Evolutionary conservation across 1,140 invertebrate species (phyloP).

Genomic region (Zelostemma sp.): DNA sequence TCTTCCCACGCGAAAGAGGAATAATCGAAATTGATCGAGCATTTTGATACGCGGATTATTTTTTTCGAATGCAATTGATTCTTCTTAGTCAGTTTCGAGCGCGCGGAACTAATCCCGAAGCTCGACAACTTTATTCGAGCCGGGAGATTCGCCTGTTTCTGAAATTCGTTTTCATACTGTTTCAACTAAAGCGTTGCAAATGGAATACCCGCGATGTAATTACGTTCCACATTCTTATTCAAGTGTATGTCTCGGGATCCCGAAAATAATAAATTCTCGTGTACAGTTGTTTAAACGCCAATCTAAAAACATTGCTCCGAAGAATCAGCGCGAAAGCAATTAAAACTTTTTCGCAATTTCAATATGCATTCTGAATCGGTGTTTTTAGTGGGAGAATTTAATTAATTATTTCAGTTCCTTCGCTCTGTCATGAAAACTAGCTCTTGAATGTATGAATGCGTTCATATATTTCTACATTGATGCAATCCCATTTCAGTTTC

Average conservation of each 20-base stretch:
- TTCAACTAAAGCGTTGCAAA: conserved; percentile 1
- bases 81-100: not conserved
- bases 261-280: not conserved
- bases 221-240: conserved; percentile 2
- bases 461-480: not conserved
- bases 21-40: too few relatives aligned
- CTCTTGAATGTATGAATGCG: too few relatives aligned
- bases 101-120: not conserved
- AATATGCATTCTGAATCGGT: too few relatives aligned
- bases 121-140: conserved; percentile 1
- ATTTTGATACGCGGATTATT: too few relatives aligned
- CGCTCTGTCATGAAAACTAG: too few relatives aligned
- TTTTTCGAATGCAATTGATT: not conserved
- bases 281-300: not conserved
- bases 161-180: not conserved
- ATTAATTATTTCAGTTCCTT: too few relatives aligned
- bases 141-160: not conserved
- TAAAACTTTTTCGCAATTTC: too few relatives aligned
- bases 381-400: too few relatives aligned
- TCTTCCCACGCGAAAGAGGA: too few relatives aligned
- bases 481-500: not conserved
- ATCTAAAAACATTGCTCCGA: too few relatives aligned
- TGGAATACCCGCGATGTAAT: conserved; percentile 2
- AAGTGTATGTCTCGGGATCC: not conserved
- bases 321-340: too few relatives aligned